phyloP scores from a whole-genome alignment of 1,140 invertebrate species.

The Aricia agestis region DNA sequence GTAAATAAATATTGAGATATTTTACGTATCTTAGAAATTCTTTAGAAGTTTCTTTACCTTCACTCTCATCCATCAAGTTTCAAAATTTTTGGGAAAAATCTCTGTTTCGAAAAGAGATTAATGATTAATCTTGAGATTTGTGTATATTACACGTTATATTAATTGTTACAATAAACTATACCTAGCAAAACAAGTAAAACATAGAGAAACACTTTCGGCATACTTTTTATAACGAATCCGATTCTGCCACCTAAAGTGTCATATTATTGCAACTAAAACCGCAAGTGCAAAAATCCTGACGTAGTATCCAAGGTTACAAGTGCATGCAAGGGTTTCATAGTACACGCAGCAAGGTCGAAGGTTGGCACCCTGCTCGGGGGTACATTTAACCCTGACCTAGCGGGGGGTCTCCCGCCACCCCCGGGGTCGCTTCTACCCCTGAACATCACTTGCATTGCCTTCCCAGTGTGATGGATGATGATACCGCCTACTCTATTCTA shows the following conservation, averaged over 20 bases:
- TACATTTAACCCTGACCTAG: constrained; percentile 72
- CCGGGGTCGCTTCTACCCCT: constrained; percentile 44
- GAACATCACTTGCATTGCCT: constrained; percentile 61
- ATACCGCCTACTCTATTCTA: constrained; percentile 14
- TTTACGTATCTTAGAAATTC: too few relatives aligned
- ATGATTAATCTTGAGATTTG: too few relatives aligned
- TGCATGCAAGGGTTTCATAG: constrained; percentile 32
- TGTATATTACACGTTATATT: neutral
- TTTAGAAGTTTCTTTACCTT: too few relatives aligned
- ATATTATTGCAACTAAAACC: neutral
- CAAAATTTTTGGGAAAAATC: too few relatives aligned
- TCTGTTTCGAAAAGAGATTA: too few relatives aligned
- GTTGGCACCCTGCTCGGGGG: constrained; percentile 58
- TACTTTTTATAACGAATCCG: too few relatives aligned
- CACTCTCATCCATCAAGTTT: too few relatives aligned
- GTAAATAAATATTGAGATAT: too few relatives aligned
- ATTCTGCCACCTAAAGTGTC: neutral
- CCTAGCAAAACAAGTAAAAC: too few relatives aligned
- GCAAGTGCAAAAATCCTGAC: constrained; percentile 5
- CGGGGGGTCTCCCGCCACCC: constrained; percentile 58
- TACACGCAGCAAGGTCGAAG: constrained; percentile 66
- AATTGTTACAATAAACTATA: too few relatives aligned
- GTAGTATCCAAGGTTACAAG: constrained; percentile 11
- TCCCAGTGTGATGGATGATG: constrained; percentile 43
- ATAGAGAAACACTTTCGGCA: too few relatives aligned